A percentile compares a stretch with the other conserved stretches of the same genome.
These are phyloP conservation scores for Drosophila sordidula DNA, from an alignment of 2,888 invertebrate genomes.

Conservation along the genomic window DNA sequence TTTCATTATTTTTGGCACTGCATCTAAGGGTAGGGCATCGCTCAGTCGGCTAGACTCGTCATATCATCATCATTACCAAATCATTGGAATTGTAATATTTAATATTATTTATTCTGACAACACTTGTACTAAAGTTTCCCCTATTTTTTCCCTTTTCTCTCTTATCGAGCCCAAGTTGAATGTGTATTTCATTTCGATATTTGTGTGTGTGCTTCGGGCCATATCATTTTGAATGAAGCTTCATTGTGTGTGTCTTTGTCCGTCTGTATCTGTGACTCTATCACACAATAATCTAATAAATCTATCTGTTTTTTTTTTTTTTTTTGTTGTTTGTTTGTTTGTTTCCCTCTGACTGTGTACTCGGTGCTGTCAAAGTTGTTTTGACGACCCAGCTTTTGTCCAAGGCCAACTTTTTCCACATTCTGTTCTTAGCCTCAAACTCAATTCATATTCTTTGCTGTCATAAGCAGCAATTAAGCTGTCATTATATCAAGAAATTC, in stretches of 20 bases:
- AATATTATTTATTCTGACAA: constrained; percentile 5
- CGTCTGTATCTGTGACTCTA: neutral
- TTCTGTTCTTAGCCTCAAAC: constrained; percentile 9
- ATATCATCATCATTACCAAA: neutral
- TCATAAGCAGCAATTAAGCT: constrained; percentile 31
- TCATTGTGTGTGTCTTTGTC: neutral
- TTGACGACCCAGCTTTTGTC: constrained; percentile 18
- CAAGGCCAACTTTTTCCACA: constrained; percentile 9
- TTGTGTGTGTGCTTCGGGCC: constrained; percentile 10
- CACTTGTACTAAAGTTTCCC: neutral
- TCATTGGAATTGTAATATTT: neutral
- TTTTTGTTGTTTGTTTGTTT: neutral
- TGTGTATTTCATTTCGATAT: neutral
- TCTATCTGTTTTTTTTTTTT: constrained; percentile 1
- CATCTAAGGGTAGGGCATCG: neutral
- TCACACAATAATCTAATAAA: neutral
- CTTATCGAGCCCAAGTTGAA: neutral
- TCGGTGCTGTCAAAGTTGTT: constrained; percentile 31
- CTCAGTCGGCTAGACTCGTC: neutral
- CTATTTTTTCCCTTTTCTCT: neutral
- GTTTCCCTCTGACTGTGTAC: neutral
- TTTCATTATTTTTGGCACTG: too few relatives aligned
- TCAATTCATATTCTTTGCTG: constrained; percentile 14
- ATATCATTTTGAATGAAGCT: constrained; percentile 5
- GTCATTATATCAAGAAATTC: constrained; percentile 22